Percentiles rank a stretch among this genome's conserved stretches.
These are phyloP conservation scores for Littorina saxatilis DNA, from an alignment of 1,140 invertebrate genomes.

Conservation along the genomic window DNA sequence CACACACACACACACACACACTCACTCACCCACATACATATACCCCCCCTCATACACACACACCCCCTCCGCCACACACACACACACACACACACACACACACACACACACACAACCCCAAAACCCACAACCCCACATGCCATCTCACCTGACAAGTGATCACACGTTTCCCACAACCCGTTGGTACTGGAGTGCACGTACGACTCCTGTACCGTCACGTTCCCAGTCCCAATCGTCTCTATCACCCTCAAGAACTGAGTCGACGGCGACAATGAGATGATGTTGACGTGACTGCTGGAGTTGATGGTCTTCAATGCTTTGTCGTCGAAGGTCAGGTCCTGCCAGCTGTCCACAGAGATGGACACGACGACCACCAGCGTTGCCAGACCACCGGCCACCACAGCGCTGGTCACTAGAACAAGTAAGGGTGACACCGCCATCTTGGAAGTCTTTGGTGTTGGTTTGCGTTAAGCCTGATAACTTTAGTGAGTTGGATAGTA, in stretches of 20 bases:
- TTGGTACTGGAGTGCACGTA: constrained; percentile 37
- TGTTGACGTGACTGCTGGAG: background rate
- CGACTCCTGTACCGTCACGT: too few relatives aligned
- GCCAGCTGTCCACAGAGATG: constrained; percentile 50
- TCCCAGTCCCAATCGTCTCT: too few relatives aligned
- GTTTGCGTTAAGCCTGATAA: too few relatives aligned
- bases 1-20: too few relatives aligned
- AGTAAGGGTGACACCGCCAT: constrained; percentile 46
- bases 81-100: too few relatives aligned
- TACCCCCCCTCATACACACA: too few relatives aligned
- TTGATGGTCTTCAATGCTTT: constrained; percentile 22
- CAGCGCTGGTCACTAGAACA: constrained; percentile 43
- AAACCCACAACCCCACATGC: too few relatives aligned
- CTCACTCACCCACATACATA: too few relatives aligned
- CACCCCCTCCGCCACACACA: too few relatives aligned
- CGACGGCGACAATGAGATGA: constrained; percentile 23
- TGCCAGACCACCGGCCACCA: constrained; percentile 45
- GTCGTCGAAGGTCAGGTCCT: constrained; percentile 39
- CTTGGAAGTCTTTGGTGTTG: too few relatives aligned
- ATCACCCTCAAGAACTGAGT: constrained; percentile 30
- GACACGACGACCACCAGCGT: constrained; percentile 49
- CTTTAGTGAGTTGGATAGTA: too few relatives aligned
- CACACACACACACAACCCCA: too few relatives aligned
- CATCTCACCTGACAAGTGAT: constrained; percentile 35
- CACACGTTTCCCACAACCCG: constrained; percentile 46